These are phyloP conservation scores for Champsocephalus esox DNA, from an alignment of 2,797 vertebrate genomes.

Conservation along the genomic window DNA sequence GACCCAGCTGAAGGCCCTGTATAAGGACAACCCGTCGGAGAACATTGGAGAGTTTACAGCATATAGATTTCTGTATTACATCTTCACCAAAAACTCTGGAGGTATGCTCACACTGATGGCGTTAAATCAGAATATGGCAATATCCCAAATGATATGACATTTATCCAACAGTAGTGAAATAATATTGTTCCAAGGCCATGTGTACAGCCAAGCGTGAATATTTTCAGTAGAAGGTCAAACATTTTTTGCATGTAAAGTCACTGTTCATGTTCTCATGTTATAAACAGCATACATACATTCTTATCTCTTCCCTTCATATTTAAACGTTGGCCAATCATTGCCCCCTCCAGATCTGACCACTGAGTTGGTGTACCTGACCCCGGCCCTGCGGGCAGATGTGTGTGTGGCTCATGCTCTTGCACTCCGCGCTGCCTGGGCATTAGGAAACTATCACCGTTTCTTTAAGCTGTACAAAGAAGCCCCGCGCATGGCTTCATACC, in stretches of 20 bases:
- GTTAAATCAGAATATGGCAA: too few relatives aligned
- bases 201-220: too few relatives aligned
- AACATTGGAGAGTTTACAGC: conserved; percentile 95
- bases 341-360: conserved; percentile 89
- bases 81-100: conserved; percentile 94
- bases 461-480: conserved; percentile 90
- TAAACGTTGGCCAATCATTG: background rate
- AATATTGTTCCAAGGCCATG: too few relatives aligned
- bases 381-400: conserved; percentile 85
- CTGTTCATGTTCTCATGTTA: background rate
- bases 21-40: conserved; percentile 89
- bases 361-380: conserved; percentile 91
- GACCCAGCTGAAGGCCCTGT: conserved; percentile 93
- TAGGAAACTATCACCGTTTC: conserved; percentile 92
- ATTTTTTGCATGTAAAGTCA: too few relatives aligned
- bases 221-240: too few relatives aligned
- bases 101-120: conserved; percentile 72
- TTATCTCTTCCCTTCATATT: background rate
- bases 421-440: conserved; percentile 91
- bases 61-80: conserved; percentile 93
- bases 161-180: too few relatives aligned
- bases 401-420: conserved; percentile 91
- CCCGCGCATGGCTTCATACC: conserved; percentile 93
- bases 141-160: too few relatives aligned
- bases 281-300: too few relatives aligned